phyloP scores from a whole-genome alignment of 1,140 invertebrate species.

The Nomia melanderi region DNA sequence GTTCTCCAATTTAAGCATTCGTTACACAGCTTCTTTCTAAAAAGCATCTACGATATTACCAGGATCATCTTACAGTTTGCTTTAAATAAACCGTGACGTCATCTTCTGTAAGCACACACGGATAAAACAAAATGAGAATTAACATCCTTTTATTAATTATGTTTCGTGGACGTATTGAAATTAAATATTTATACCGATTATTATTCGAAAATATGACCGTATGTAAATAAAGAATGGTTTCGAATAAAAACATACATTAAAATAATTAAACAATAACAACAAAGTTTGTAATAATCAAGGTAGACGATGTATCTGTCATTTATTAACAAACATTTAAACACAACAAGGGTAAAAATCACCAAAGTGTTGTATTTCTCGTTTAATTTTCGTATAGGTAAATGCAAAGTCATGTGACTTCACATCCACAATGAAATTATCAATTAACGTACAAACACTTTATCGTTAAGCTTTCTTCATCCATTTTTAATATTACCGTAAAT shows the following conservation, averaged over 20 bases:
- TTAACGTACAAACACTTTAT: neutral
- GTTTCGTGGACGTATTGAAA: constrained; percentile 13
- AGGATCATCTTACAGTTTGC: constrained; percentile 48
- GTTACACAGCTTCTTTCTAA: constrained; percentile 13
- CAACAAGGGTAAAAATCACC: too few species aligned
- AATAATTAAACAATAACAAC: too few species aligned
- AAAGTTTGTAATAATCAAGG: neutral
- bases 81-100: constrained; percentile 61
- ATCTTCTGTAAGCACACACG: constrained; percentile 42
- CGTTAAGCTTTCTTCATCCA: neutral
- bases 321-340: too few species aligned
- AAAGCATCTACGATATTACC: constrained; percentile 37
- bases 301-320: neutral
- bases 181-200: neutral
- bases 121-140: constrained; percentile 45
- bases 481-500: neutral
- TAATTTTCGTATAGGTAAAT: neutral
- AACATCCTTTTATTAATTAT: constrained; percentile 27
- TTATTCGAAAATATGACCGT: neutral
- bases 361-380: neutral
- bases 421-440: neutral
- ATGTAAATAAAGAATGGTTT: neutral
- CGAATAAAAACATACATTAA: neutral
- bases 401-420: neutral
- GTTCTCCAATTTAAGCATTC: constrained; percentile 15